Percentiles rank a stretch among this genome's conserved stretches.
These are phyloP conservation scores for Eupithecia vulgata DNA, from an alignment of 2,888 invertebrate genomes.

Conservation along the genomic window DNA sequence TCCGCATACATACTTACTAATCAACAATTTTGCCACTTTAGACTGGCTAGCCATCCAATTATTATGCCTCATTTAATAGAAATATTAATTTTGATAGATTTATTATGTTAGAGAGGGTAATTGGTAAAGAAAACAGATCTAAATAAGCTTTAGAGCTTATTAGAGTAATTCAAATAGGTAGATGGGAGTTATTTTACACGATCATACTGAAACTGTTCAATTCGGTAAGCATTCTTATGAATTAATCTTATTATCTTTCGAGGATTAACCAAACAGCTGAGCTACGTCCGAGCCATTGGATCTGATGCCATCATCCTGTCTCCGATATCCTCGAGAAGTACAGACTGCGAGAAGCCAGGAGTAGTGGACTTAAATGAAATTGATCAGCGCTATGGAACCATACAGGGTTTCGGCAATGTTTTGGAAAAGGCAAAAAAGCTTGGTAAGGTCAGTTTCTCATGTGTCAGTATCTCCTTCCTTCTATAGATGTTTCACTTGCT, in stretches of 20 bases:
- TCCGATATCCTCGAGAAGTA: constrained; percentile 58
- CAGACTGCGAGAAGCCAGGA: constrained; percentile 91
- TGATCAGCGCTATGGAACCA: constrained; percentile 88
- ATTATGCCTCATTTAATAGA: not conserved
- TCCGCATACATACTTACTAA: not conserved
- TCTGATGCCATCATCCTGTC: constrained; percentile 76
- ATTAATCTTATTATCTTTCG: constrained; percentile 9
- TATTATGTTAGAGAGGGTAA: not conserved
- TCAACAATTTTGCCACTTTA: not conserved
- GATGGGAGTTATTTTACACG: not conserved
- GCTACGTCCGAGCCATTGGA: constrained; percentile 73
- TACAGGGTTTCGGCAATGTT: constrained; percentile 85
- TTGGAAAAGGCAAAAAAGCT: constrained; percentile 78
- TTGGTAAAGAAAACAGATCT: not conserved
- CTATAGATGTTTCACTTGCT: not conserved
- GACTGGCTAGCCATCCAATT: not conserved
- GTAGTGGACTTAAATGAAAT: constrained; percentile 87
- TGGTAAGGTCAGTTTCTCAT: constrained; percentile 51
- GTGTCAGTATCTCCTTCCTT: not conserved
- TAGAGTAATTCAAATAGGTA: not conserved
- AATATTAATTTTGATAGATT: not conserved
- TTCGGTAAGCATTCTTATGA: not conserved
- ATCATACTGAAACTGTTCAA: not conserved
- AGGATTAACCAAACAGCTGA: constrained; percentile 72
- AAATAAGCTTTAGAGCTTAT: not conserved